Evolutionary conservation across 2,113 vertebrate genomes (phyloP).

Genomic region (Pseudopipra pipra): DNA sequence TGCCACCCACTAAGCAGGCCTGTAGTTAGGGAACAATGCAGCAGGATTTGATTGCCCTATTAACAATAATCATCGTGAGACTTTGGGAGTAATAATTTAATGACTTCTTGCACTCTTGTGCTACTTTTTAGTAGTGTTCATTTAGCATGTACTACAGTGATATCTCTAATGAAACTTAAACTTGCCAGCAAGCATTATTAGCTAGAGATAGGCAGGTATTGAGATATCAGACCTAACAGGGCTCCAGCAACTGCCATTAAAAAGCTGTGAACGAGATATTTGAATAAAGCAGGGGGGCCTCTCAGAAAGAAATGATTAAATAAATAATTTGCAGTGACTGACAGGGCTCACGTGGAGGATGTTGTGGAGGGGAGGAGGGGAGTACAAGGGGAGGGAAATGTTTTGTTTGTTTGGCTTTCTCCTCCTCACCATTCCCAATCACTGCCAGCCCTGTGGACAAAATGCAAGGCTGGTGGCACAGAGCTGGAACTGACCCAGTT

Average conservation of each 20-base stretch:
- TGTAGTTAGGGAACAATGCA: conserved; percentile 69
- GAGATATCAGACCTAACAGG: neutral
- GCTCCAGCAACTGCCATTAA: neutral
- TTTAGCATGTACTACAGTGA: conserved; percentile 42
- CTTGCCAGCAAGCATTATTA: conserved; percentile 32
- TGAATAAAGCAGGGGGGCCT: neutral
- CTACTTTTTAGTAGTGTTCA: conserved; percentile 64
- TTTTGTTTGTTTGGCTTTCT: neutral
- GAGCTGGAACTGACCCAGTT: neutral
- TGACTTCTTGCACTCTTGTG: conserved; percentile 69
- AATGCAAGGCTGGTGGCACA: neutral
- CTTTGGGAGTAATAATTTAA: conserved; percentile 74
- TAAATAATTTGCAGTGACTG: neutral
- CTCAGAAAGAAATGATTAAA: neutral
- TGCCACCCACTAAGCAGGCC: conserved; percentile 68
- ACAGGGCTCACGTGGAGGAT: neutral
- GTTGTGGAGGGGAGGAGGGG: accelerated
- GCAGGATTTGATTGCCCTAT: conserved; percentile 72
- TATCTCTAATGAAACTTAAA: conserved; percentile 58
- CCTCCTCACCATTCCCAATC: accelerated
- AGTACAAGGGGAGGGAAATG: accelerated
- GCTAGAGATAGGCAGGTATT: conserved; percentile 10
- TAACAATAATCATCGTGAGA: conserved; percentile 72
- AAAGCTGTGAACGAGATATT: neutral
- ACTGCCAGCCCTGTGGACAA: neutral